Conservation (phyloP, 1,140 invertebrate species). For the Mamestra configurata region DNA sequence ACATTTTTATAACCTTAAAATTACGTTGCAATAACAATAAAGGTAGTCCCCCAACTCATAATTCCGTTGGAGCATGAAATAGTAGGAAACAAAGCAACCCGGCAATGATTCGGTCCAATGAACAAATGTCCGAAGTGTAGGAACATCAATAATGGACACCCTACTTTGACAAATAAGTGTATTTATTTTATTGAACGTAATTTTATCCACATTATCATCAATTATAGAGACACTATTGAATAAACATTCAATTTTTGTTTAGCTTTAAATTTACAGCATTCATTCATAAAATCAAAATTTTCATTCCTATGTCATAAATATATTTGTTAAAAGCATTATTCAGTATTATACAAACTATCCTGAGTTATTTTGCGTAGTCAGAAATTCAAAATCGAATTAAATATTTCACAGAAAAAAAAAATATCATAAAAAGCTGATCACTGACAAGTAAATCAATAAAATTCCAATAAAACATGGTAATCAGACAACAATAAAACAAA, state of each 20-base stretch:
- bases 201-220: neutral
- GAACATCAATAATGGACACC: conserved; percentile 52
- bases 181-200: neutral
- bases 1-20: conserved; percentile 53
- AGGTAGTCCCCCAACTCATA: conserved; percentile 31
- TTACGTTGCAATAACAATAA: conserved; percentile 38
- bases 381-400: neutral
- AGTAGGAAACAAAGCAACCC: conserved; percentile 48
- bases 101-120: conserved; percentile 47
- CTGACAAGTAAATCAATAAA: neutral
- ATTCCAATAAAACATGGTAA: neutral
- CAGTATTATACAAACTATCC: no score
- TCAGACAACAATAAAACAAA: conserved; percentile 27
- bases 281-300: no score
- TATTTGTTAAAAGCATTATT: no score
- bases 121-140: conserved; percentile 42
- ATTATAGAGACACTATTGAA: neutral
- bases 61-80: conserved; percentile 44
- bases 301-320: no score
- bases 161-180: conserved; percentile 4
- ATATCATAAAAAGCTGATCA: neutral
- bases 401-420: neutral
- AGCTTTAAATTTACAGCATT: no score
- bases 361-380: neutral
- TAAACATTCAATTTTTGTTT: neutral